Evolutionary conservation across 2,888 invertebrate species (phyloP).

Genomic region (Chalcosyrphus nemorum): DNA sequence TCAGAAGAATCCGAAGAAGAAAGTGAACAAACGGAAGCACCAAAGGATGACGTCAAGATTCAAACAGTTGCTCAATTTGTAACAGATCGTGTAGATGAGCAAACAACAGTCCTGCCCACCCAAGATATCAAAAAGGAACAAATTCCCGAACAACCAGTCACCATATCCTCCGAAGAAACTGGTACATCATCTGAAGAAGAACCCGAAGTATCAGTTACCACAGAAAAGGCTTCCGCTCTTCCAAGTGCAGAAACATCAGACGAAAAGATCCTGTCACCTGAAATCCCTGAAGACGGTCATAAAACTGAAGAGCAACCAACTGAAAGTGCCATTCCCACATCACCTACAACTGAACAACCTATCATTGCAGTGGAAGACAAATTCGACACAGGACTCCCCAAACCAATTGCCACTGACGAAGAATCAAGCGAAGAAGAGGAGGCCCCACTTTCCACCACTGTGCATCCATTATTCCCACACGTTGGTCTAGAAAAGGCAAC

Average conservation of each 20-base stretch:
- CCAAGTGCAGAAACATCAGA: conserved; percentile 17
- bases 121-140: conserved; percentile 64
- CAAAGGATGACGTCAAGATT: conserved; percentile 54
- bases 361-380: conserved; percentile 2
- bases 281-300: conserved; percentile 40
- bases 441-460: conserved; percentile 74
- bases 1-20: conserved; percentile 52
- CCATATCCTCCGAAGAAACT: conserved; percentile 29
- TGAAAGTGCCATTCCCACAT: conserved; percentile 25
- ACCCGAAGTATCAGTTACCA: conserved; percentile 12
- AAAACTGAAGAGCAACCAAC: conserved; percentile 51
- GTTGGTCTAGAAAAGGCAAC: conserved; percentile 65
- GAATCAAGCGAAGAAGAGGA: conserved; percentile 66
- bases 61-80: conserved; percentile 73
- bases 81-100: conserved; percentile 73
- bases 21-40: conserved; percentile 27
- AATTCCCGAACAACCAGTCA: conserved; percentile 10
- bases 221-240: conserved; percentile 8
- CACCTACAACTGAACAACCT: conserved; percentile 19
- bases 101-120: conserved; percentile 30
- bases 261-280: conserved; percentile 34
- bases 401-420: conserved; percentile 55
- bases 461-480: conserved; percentile 77
- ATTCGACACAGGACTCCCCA: conserved; percentile 53
- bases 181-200: conserved; percentile 61